Evolutionary conservation across 2,113 vertebrate species (phyloP).

Genomic region (Pseudorectes ferrugineus): DNA sequence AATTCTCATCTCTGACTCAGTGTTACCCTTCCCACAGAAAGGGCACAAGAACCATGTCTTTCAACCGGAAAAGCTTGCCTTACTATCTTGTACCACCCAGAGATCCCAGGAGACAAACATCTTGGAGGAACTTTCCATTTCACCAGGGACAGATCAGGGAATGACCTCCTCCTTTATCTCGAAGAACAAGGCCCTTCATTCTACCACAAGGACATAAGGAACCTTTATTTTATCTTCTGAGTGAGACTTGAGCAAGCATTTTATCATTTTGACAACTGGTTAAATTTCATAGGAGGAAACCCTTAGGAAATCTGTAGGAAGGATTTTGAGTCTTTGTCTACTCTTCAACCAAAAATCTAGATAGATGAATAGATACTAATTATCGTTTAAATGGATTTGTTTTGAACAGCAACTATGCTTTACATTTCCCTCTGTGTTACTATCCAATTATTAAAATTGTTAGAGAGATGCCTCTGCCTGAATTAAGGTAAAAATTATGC

Average conservation of each 20-base stretch:
- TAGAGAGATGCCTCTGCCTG: accelerated
- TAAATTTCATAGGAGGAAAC: neutral
- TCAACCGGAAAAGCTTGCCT: neutral
- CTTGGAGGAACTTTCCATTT: neutral
- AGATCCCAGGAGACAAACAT: neutral
- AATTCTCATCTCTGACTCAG: neutral
- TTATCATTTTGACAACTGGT: neutral
- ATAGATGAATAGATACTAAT: neutral
- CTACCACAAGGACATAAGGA: neutral
- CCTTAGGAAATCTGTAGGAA: neutral
- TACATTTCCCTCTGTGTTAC: neutral
- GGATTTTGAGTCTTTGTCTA: neutral
- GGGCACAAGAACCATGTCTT: neutral
- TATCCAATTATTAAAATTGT: neutral
- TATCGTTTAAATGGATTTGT: neutral
- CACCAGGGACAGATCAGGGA: neutral
- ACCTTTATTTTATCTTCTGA: neutral
- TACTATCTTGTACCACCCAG: neutral
- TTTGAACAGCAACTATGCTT: neutral
- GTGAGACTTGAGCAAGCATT: neutral
- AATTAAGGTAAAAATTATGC: neutral
- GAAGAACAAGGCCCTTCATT: neutral
- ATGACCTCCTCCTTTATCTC: neutral
- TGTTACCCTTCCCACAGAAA: neutral
- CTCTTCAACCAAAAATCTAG: neutral